These are phyloP conservation scores for Actenoides hombroni DNA, from an alignment of 2,113 vertebrate genomes.

Conservation along the genomic window DNA sequence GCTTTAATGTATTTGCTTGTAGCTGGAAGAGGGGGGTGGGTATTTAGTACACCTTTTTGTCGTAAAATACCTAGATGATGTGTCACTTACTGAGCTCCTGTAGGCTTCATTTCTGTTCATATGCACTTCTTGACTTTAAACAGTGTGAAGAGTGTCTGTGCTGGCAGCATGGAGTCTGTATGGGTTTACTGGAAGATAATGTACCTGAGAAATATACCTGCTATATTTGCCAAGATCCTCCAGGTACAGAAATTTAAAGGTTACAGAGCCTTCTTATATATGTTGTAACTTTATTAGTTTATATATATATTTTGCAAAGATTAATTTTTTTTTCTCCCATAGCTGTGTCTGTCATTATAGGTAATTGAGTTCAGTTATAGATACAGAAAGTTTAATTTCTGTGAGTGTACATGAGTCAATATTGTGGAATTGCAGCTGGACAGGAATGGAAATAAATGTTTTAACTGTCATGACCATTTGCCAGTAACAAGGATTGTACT, in stretches of 20 bases:
- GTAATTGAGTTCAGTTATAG: neutral
- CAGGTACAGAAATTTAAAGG: slow-evolving; percentile 80
- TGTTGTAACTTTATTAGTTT: neutral
- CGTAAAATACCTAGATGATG: neutral
- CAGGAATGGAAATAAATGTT: neutral
- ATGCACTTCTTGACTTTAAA: slow-evolving; percentile 35
- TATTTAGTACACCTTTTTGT: neutral
- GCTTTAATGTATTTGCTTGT: neutral
- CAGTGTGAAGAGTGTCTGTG: slow-evolving; percentile 95
- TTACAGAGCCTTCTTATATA: slow-evolving; percentile 12
- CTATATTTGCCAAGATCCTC: slow-evolving; percentile 92
- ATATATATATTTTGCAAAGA: neutral
- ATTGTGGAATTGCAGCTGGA: neutral
- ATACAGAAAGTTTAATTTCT: neutral
- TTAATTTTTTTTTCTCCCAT: neutral
- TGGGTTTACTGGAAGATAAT: slow-evolving; percentile 95
- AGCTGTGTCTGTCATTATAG: neutral
- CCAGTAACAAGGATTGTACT: neutral
- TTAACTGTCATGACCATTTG: neutral
- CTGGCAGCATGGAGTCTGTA: slow-evolving; percentile 98
- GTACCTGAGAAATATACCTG: slow-evolving; percentile 94
- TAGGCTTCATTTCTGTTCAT: neutral
- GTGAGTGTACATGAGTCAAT: neutral
- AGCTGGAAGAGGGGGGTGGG: neutral
- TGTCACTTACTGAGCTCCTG: neutral